Conservation (phyloP, 2,113 vertebrate species). For the Anas platyrhynchos region DNA sequence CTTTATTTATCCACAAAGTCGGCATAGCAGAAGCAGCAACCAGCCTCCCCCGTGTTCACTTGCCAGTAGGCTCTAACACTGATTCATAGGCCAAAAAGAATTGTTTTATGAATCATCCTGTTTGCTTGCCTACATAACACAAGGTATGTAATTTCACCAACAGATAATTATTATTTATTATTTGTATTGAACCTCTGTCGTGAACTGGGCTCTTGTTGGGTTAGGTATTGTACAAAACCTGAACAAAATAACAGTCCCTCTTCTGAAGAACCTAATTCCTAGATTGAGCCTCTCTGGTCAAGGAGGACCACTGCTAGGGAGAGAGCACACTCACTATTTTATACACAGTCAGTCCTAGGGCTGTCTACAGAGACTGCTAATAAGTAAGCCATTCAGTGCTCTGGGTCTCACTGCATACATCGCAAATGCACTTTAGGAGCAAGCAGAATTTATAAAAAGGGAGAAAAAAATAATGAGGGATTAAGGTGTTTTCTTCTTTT, state of each 20-base stretch:
- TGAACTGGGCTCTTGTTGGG: neutral
- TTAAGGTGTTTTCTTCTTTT: neutral
- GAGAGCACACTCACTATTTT: neutral
- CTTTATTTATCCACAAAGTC: constrained; percentile 24
- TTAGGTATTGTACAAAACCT: neutral
- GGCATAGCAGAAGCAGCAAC: constrained; percentile 1
- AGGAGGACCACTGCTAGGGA: neutral
- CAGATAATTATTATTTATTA: neutral
- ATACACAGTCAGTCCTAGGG: neutral
- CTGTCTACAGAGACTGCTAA: neutral
- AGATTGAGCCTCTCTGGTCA: neutral
- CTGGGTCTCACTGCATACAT: neutral
- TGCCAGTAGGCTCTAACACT: neutral
- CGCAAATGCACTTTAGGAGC: neutral
- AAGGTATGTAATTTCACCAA: neutral
- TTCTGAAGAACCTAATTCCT: neutral
- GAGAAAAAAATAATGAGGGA: neutral
- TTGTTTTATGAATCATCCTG: neutral
- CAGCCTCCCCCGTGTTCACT: neutral
- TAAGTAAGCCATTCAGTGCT: neutral
- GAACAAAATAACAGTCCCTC: neutral
- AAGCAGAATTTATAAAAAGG: neutral
- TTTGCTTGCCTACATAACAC: neutral
- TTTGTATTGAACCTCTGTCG: neutral
- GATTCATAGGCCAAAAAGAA: constrained; percentile 6